Evolutionary conservation across 2,888 invertebrate genomes (phyloP).

Genomic region (Sepiola atlantica): DNA sequence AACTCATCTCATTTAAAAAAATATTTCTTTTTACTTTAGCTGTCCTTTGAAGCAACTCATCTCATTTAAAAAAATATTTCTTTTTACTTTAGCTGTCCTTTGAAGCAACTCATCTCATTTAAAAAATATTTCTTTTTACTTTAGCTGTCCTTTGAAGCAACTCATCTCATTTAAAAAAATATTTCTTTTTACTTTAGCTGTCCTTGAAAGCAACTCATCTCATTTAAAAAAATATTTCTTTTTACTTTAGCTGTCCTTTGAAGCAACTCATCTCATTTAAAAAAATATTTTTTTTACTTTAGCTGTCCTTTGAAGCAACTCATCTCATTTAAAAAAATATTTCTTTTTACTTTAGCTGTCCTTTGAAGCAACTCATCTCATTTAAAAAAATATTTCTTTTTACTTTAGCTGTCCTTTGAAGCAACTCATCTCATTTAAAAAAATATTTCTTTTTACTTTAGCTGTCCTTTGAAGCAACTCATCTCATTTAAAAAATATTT

Average conservation of each 20-base stretch:
- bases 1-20: neutral
- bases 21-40: neutral
- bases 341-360: neutral
- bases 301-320: neutral
- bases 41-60: neutral
- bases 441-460: neutral
- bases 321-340: neutral
- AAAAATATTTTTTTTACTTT: neutral
- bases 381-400: neutral
- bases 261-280: no score
- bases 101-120: no score
- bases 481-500: neutral
- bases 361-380: no score
- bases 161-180: neutral
- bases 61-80: neutral
- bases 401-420: neutral
- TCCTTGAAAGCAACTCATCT: no score
- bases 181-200: neutral
- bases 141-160: neutral
- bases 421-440: no score
- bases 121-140: neutral
- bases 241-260: neutral
- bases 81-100: neutral
- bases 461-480: neutral
- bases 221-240: neutral